Base-by-base conservation (phyloP, 2,888 invertebrate species). In the Philonicus albiceps region DNA sequence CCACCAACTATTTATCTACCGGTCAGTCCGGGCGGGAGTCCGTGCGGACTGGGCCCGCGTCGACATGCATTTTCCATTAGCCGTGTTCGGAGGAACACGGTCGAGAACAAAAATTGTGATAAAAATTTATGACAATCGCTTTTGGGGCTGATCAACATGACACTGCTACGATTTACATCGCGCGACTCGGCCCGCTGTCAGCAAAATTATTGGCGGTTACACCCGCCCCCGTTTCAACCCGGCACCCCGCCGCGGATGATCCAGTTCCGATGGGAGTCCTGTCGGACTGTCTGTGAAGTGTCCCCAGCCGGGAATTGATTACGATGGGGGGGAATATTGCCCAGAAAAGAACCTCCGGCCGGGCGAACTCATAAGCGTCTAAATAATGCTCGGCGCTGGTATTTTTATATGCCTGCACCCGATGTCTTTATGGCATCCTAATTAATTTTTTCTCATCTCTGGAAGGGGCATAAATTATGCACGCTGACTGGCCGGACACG, bases 11-110 rank as follows among this genome's bases (percentile, higher is more conserved):
- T 64, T 81, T 34, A n/a, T 55, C 81, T 37, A 55, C 81, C 64
- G 64, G 37, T 16, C 1, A 49, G 74, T 55, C 55, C 27, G 31
- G 2, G 8, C 73, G 73, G 73, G 11, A 16, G 43, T 6, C 34
- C n/a, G n/a, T n/a, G 72, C 72, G 3, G 72, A 22, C 72, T 27
- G 72, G 13, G 30, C 72, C 72, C 34, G 40, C 22, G 43, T 49
- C 27, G 81, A 81, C 81, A 81, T 81, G 81, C 81, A 81, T 81
- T 81, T 81, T 81, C 81, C 81, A 81, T 81, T 81, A 81, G 55
- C 55, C n/a, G 64, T 13, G 55, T 22, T n/a, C 55, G 49, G 8
- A 13, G 34, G 64, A 53, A 31, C 81, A 55, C 53, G 81, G 81
- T n/a, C n/a, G 81, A 49, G 31, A 34, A 55, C 49, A 55, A 81